Base-by-base conservation (phyloP, 2,797 vertebrate genomes). In the Astyanax mexicanus region DNA sequence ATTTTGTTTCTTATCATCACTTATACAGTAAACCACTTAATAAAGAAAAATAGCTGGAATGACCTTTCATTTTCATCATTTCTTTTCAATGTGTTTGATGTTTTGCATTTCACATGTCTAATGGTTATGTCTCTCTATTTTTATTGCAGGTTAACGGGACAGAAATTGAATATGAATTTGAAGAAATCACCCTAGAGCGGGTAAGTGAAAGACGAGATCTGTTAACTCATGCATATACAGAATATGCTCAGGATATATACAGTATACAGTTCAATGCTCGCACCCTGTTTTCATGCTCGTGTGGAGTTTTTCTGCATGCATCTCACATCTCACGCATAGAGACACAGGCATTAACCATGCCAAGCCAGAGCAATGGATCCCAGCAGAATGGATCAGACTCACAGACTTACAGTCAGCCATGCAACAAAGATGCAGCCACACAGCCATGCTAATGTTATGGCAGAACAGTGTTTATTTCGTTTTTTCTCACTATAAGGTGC, bases 81-180 rank as follows among this genome's bases (percentile, higher is more conserved):
- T n/a, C n/a, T n/a, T n/a, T n/a, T n/a, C n/a, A n/a, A n/a, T n/a
- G n/a, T n/a, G n/a, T n/a, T n/a, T n/a, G n/a, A n/a, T n/a, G n/a
- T n/a, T n/a, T 74, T 51, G 42, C 38, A 64, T 66, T 58, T 21
- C 61, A 72, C 66, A 55, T 32, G 44, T 66, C 55, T 84, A 79
- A 81, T 77, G 8, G n/a, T 69, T 75, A 65, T 74, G 71, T 55
- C 58, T 75, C 79, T 81, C n/a, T n/a, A n/a, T 13, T 66, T 79
- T 65, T 74, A 80, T 83, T 82, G 70, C 75, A 99, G 97, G 96
- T 99, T 87, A 99, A 98, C 72, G 97, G 97, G 81, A 98, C 96
- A 83, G 97, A 99, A 95, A 98, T 97, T 81, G 96, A 98, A 91
- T 98, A 98, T 88, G 97, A 99, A 89, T 99, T 98, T 94, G 97